Base-by-base conservation (phyloP, 2,888 invertebrate genomes). In the Thera obeliscata region DNA sequence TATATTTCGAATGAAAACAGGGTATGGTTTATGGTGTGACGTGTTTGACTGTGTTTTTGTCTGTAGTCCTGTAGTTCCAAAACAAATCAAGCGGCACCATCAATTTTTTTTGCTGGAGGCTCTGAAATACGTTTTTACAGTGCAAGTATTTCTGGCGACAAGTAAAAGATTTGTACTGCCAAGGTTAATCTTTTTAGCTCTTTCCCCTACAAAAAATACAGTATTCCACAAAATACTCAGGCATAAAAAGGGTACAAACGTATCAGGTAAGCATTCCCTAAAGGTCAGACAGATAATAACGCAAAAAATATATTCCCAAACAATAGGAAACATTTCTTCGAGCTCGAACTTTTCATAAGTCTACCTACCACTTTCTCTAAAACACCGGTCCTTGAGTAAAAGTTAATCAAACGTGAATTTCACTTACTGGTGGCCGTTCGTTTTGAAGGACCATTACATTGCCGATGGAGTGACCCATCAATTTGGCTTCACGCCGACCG, bases 371-470 rank as follows among this genome's bases (percentile, higher is more conserved):
- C 80, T 80, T 79, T 81, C 76, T 73, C 78, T 81, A 78, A 83
- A 81, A 81, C 82, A 82, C 78, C 70, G 70, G 80, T 77, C 79
- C 82, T 81, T 81, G 80, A 87, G 87, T 84, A 84, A 88, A 89
- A 90, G 89, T 91, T 91, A 91, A 91, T 91, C 89, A 91, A 88
- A 88, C 90, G 91, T 91, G 86, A 91, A 90, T 89, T 91, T 90
- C 90, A 87, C 87, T 90, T 88, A 89, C 88, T 88, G 87, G 83
- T 88, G 82, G 83, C 85, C 87, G 87, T 89, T 86, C 89, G 86
- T 89, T 92, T 90, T 91, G 91, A 91, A 91, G 91, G 89, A 87
- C 90, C 91, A 90, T 91, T 92, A 89, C 90, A 87, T 89, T 87
- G 89, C 83, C 89, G 88, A 90, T 88, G 89, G 90, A 90, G 91